These are phyloP conservation scores for Enteromius trimaculatus DNA, from an alignment of 2,797 vertebrate genomes.

Conservation along the genomic window DNA sequence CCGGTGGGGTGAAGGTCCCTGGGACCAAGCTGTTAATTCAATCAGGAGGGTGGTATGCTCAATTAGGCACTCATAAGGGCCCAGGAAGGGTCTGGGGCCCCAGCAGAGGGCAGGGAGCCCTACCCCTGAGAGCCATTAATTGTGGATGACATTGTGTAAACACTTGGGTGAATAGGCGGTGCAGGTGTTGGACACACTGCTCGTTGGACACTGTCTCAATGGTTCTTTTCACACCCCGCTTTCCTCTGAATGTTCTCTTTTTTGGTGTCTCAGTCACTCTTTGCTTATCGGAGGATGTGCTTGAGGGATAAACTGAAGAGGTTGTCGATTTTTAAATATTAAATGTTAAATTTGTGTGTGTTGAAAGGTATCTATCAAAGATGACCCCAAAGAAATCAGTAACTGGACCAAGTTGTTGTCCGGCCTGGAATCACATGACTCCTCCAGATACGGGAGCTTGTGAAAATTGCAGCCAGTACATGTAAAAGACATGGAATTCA, in stretches of 20 bases:
- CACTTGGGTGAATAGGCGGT: conserved; percentile 91
- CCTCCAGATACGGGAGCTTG: conserved; percentile 69
- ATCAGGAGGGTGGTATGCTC: conserved; percentile 91
- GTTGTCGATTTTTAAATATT: conserved; percentile 59
- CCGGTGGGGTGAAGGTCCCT: conserved; percentile 79
- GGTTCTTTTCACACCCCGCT: conserved; percentile 88
- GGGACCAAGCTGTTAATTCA: conserved; percentile 94
- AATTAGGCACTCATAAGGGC: conserved; percentile 98
- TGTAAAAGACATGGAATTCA: conserved; percentile 81
- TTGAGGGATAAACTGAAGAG: conserved; percentile 51
- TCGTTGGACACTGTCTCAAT: conserved; percentile 74
- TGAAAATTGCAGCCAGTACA: conserved; percentile 75
- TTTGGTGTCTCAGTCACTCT: conserved; percentile 51
- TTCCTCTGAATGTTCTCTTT: conserved; percentile 67
- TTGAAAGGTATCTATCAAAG: conserved; percentile 5
- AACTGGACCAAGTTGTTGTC: conserved; percentile 27
- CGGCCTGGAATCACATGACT: conserved; percentile 52
- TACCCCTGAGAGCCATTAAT: conserved; percentile 88
- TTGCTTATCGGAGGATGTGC: conserved; percentile 53
- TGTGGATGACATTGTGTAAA: conserved; percentile 99
- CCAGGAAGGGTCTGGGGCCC: conserved; percentile 87
- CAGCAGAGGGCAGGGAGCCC: conserved; percentile 80
- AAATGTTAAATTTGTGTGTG: conserved; percentile 18
- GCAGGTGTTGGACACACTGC: conserved; percentile 92
- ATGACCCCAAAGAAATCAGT: neutral